Percentiles rank a stretch among this genome's conserved stretches.
These are phyloP conservation scores for Hydropsyche betteni DNA, from an alignment of 2,888 invertebrate species.

Conservation along the genomic window DNA sequence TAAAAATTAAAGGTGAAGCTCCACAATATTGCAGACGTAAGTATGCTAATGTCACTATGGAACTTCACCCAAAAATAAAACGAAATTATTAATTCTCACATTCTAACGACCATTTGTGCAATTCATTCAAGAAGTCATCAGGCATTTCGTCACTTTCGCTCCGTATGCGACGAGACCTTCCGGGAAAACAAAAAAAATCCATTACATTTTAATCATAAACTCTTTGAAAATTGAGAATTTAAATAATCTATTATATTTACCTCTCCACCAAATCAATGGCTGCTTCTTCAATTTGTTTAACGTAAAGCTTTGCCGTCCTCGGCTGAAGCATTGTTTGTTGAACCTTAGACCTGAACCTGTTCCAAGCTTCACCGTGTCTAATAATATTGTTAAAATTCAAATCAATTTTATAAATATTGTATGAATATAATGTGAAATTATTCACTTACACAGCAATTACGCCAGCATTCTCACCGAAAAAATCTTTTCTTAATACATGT, in stretches of 20 bases:
- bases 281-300: conserved; percentile 69
- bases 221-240: not conserved
- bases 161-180: conserved; percentile 67
- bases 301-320: conserved; percentile 69
- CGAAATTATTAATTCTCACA: conserved; percentile 64
- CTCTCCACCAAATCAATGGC: conserved; percentile 68
- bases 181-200: conserved; percentile 52
- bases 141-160: conserved; percentile 69
- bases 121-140: conserved; percentile 73
- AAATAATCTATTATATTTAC: conserved; percentile 55
- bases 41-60: no score
- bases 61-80: no score
- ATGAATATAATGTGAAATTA: conserved; percentile 14
- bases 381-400: conserved; percentile 46
- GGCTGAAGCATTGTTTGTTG: conserved; percentile 76
- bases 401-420: no score
- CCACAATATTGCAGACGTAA: no score
- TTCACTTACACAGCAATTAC: conserved; percentile 77
- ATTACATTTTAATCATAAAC: not conserved
- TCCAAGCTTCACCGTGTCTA: conserved; percentile 78
- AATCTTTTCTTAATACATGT: conserved; percentile 72
- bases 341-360: conserved; percentile 71
- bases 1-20: no score
- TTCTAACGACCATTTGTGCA: conserved; percentile 83
- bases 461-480: conserved; percentile 73